A percentile compares a stretch with the other conserved stretches of the same genome.
Conservation (phyloP, 2,888 invertebrate species). For the Drosophila falleni region DNA sequence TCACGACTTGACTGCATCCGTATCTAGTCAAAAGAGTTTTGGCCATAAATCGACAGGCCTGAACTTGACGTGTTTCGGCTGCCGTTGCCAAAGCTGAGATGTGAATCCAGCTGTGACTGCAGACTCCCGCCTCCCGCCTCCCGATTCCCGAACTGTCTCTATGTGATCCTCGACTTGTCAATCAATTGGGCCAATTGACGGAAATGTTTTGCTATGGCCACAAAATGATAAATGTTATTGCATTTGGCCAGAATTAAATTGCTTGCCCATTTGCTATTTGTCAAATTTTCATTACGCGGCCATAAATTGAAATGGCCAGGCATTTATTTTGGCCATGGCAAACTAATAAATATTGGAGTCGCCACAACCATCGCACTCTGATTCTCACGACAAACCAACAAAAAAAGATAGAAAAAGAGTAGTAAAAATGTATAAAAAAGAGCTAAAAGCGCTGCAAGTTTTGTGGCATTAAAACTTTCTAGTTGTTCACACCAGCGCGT, state of each 20-base stretch:
- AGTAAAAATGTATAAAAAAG: not conserved
- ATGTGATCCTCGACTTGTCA: constrained; percentile 44
- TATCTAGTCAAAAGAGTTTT: not conserved
- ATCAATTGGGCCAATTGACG: constrained; percentile 49
- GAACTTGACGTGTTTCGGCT: constrained; percentile 59
- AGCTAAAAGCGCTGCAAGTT: constrained; percentile 18
- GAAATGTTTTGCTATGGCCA: constrained; percentile 36
- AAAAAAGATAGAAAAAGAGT: not conserved
- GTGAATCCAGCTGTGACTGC: not conserved
- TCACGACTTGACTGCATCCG: constrained; percentile 76
- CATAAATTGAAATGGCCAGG: constrained; percentile 71
- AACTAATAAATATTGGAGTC: constrained; percentile 65
- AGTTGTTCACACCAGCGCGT: constrained; percentile 75
- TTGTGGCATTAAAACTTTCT: constrained; percentile 68
- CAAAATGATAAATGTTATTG: constrained; percentile 69
- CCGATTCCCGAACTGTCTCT: not conserved
- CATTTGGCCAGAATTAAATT: constrained; percentile 48
- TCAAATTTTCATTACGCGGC: constrained; percentile 76
- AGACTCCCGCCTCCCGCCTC: too few relatives aligned
- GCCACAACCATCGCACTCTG: constrained; percentile 65
- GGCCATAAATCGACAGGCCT: constrained; percentile 50
- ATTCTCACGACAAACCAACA: constrained; percentile 64
- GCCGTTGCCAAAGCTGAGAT: constrained; percentile 39
- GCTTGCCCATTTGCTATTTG: constrained; percentile 75
- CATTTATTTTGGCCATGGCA: constrained; percentile 64